Base-by-base conservation (phyloP, 2,888 invertebrate genomes). In the Malthinus flaveolus region DNA sequence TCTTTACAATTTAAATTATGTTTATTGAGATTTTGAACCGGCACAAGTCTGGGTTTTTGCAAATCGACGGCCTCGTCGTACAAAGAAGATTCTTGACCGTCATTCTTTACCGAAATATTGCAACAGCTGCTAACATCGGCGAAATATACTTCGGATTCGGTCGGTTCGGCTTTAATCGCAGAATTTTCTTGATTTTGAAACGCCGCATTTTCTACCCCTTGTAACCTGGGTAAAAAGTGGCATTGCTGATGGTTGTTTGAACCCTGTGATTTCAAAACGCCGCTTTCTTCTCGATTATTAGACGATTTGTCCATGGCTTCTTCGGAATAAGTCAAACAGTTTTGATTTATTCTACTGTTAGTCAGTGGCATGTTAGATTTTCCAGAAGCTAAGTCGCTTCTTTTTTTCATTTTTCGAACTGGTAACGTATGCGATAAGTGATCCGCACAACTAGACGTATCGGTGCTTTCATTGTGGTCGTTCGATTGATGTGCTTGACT, bases 71-170 rank as follows among this genome's bases (percentile, higher is more conserved):
- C 83, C 67, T 84, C 80, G 65, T 84, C 84, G 65, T 85, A 84
- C 35, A 84, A 76, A 23, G 83, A 83, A 8, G 84, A 84, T 66
- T 84, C 84, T 6, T 82, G 83, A 0, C 83, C 83, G 59, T 81
- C 81, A 66, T 81, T 81, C 56, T 79, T 69, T 0, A 89, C 83
- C 3, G 89, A 89, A 47, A 88, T 87, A 69, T 89, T 89, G 70
- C 91, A 92, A 70, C 92, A 92, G 57, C 90, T 91, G 23, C 91
- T 91, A 0, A 91, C 92, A 67, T 93, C 92, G 0, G 91, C 92
- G 70, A 93, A 93, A 73, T 93, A 93, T 0, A 93, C 87, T 73
- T 93, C 93, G 0, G 91, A 91, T 71, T 92, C 92, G 0, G 90
- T 84, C 23, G 86, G 84, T 70, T 87, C 87, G 8, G 78, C 71